Evolutionary conservation across 2,888 invertebrate genomes (phyloP), one percentile per base, ranked within the genome.

Genomic region (Latheticus oryzae): DNA sequence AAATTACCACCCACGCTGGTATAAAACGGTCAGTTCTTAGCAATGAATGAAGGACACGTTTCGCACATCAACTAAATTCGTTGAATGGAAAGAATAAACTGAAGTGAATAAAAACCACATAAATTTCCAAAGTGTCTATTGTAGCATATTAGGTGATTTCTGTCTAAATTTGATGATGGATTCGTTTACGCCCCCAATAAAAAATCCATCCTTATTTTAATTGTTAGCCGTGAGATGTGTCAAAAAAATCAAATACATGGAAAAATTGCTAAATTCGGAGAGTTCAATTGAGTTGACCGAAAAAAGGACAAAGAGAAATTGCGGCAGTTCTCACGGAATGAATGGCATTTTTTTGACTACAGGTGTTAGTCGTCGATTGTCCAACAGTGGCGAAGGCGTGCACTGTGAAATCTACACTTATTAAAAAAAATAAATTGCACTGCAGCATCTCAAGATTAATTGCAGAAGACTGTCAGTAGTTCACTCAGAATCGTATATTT

Each of bases 281-380:
- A 40, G 51, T 32, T 42, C 60, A 57, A 54, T 56, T 45, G 45
- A 42, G 33, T 24, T 50, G 38, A 55, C 48, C 50, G 16, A 45
- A 21, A 26, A 45, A 30, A 32, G 24, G 23, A 56, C 55, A 61
- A 58, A 63, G 63, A 61, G 56, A 61, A 60, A 67, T 66, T 67
- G 63, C 62, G 63, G 60, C 63, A 61, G 59, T 64, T 67, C 67
- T 63, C 65, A 67, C 66, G 64, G 40, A 43, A 55, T 65, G 62
- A 65, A 65, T 66, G 56, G 53, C 26, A 58, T 63, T 62, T 65
- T 65, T 66, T 62, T 48, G 24, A 48, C 23, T 56, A 59, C 63
- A 64, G 66, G 64, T 64, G 55, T 11, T 38, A 47, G 33, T 16
- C 37, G 11, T 7, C 32, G 42, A 53, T 53, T 53, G 43, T 53